These are phyloP conservation scores for Cygnus atratus DNA, from an alignment of 2,113 vertebrate species.

Conservation along the genomic window DNA sequence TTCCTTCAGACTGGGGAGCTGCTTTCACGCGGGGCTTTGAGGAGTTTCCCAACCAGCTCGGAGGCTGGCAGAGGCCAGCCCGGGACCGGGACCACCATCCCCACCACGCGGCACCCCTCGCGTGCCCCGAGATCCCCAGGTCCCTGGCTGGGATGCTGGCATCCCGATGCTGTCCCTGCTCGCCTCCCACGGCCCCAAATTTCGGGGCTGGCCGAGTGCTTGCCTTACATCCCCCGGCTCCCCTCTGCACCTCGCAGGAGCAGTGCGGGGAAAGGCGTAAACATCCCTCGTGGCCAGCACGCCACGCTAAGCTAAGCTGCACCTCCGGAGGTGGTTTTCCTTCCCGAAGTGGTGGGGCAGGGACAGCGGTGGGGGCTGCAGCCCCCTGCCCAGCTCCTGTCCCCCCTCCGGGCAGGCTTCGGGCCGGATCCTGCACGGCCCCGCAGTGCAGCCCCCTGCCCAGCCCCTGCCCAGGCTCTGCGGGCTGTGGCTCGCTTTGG, in stretches of 20 bases:
- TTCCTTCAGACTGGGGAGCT: rapidly evolving
- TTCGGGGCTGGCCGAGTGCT: too few species aligned
- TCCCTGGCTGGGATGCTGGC: not conserved
- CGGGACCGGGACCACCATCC: rapidly evolving
- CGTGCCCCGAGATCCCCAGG: not conserved
- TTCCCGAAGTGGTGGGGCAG: not conserved
- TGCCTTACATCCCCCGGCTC: too few species aligned
- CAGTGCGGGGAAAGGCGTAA: too few species aligned
- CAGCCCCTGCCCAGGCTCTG: not conserved
- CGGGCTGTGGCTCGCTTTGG: not conserved
- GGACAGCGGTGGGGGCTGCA: too few species aligned
- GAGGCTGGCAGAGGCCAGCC: not conserved
- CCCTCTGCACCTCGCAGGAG: too few species aligned
- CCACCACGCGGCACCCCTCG: not conserved
- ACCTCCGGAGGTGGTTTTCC: not conserved
- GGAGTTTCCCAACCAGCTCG: not conserved
- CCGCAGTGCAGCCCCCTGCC: not conserved
- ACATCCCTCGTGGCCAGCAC: too few species aligned
- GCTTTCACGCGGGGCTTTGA: not conserved
- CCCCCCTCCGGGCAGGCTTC: not conserved
- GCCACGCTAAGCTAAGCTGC: not conserved
- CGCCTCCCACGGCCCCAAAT: not conserved
- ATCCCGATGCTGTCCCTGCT: not conserved
- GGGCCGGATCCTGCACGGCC: rapidly evolving
- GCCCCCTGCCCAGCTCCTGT: too few species aligned